A percentile compares a stretch with the other conserved stretches of the same genome.
Conservation (phyloP, 2,888 invertebrate species). For the Capitulum mitella region DNA sequence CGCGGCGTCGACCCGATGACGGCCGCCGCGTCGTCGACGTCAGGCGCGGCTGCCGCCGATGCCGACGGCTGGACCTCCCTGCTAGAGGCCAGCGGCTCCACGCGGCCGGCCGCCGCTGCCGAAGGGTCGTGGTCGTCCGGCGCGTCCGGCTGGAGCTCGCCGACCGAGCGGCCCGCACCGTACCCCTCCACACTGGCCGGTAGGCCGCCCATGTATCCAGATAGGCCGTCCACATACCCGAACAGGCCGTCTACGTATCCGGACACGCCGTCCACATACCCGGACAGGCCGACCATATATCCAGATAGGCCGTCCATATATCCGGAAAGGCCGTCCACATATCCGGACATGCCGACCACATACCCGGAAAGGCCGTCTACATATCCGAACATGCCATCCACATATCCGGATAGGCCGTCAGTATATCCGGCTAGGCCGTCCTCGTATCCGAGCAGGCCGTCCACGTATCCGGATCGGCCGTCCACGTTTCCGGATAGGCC, state of each 20-base stretch:
- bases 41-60: neutral
- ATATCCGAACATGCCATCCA: neutral
- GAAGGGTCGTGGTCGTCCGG: too few relatives aligned
- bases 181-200: too few relatives aligned
- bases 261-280: too few relatives aligned
- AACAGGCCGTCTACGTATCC: neutral
- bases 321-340: neutral
- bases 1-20: neutral
- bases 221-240: too few relatives aligned
- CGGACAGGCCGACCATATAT: too few relatives aligned
- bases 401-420: neutral
- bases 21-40: neutral
- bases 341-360: neutral
- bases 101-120: too few relatives aligned
- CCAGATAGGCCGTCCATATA: neutral
- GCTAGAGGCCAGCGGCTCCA: neutral
- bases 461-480: neutral
- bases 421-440: neutral
- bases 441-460: neutral
- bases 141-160: too few relatives aligned
- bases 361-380: neutral
- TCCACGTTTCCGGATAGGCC: neutral
- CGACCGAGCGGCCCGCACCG: too few relatives aligned
- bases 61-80: conserved; percentile 10
- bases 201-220: too few relatives aligned